A percentile compares a stretch with the other conserved stretches of the same genome.
Evolutionary conservation across 2,113 vertebrate species (phyloP).

Genomic region (Acanthisitta chloris): DNA sequence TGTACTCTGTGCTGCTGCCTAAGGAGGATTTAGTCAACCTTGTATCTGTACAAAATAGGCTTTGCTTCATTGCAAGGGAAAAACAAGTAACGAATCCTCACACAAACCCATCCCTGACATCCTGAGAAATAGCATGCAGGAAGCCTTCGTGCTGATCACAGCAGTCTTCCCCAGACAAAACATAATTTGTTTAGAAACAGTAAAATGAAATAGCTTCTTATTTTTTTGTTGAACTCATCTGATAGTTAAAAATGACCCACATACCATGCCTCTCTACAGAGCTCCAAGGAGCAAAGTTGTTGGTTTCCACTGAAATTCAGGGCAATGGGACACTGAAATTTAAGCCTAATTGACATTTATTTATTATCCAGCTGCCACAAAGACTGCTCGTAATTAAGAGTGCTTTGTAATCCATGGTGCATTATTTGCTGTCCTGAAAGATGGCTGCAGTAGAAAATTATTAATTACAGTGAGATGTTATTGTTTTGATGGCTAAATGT

Average conservation of each 20-base stretch:
- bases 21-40: slow-evolving; percentile 37
- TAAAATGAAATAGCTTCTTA: neutral
- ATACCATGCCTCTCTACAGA: neutral
- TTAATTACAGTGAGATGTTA: neutral
- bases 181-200: neutral
- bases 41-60: slow-evolving; percentile 5
- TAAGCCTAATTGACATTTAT: neutral
- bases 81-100: neutral
- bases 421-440: neutral
- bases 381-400: neutral
- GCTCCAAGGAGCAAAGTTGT: neutral
- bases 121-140: neutral
- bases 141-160: neutral
- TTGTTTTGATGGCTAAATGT: neutral
- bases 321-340: neutral
- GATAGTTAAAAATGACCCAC: neutral
- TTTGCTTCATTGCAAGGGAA: slow-evolving; percentile 10
- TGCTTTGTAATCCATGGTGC: neutral
- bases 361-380: neutral
- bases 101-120: neutral
- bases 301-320: neutral
- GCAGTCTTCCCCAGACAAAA: neutral
- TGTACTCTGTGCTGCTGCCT: slow-evolving; percentile 28
- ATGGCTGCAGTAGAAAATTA: neutral
- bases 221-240: neutral